These are phyloP conservation scores for Malacosoma neustria DNA, from an alignment of 2,888 invertebrate genomes.

Conservation along the genomic window DNA sequence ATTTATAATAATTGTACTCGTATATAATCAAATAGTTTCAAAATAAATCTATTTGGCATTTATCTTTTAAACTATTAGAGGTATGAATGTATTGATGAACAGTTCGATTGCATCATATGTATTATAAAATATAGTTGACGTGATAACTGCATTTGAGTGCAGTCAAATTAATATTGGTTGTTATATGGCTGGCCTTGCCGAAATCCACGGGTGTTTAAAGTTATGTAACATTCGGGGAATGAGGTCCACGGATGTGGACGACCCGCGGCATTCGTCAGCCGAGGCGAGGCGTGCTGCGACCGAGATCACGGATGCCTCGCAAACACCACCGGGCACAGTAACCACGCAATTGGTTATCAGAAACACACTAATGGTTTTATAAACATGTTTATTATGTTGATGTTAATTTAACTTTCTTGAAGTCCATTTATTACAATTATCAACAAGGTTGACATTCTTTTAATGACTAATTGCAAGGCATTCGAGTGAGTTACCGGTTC, in stretches of 20 bases:
- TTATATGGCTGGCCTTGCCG: slow-evolving; percentile 46
- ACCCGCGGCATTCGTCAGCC: slow-evolving; percentile 12
- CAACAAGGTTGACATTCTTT: slow-evolving; percentile 1
- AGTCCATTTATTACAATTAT: not conserved
- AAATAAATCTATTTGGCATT: too few species aligned
- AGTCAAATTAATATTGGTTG: slow-evolving; percentile 27
- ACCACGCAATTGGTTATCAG: not conserved
- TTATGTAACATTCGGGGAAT: slow-evolving; percentile 46
- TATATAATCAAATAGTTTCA: too few species aligned
- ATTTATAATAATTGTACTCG: too few species aligned
- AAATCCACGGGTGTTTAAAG: slow-evolving; percentile 54
- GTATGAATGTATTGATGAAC: too few species aligned
- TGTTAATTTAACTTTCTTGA: not conserved
- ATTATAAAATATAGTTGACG: slow-evolving; percentile 2
- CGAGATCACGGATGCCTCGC: not conserved
- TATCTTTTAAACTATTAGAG: too few species aligned
- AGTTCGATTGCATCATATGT: not conserved
- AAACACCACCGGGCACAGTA: not conserved
- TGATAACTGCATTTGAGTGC: slow-evolving; percentile 19
- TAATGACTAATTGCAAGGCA: not conserved
- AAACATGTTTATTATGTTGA: not conserved
- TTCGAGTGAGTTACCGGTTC: not conserved
- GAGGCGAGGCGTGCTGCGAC: slow-evolving; percentile 3
- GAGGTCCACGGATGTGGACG: slow-evolving; percentile 14
- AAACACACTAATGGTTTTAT: not conserved